phyloP scores from a whole-genome alignment of 2,888 invertebrate genomes.

The Halocaridina rubra region DNA sequence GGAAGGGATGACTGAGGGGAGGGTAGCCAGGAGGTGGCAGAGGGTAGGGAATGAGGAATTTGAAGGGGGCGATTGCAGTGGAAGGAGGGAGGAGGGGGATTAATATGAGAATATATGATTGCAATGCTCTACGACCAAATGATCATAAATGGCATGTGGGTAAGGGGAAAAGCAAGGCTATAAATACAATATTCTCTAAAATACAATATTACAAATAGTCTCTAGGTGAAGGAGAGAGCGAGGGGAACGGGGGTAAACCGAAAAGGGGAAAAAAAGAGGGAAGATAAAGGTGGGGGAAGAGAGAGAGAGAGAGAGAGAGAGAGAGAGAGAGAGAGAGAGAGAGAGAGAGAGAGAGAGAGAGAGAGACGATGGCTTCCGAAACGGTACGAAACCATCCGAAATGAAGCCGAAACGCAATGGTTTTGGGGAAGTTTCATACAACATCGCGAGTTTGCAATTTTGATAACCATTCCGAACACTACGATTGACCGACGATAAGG shows the following conservation, averaged over 20 bases:
- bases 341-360: neutral
- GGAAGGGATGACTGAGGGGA: neutral
- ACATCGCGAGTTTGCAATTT: slow-evolving; percentile 39
- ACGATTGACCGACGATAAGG: slow-evolving; percentile 35
- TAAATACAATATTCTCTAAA: too few species aligned
- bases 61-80: neutral
- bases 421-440: slow-evolving; percentile 34
- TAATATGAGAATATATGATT: neutral
- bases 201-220: too few species aligned
- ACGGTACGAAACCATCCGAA: slow-evolving; percentile 9
- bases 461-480: slow-evolving; percentile 33
- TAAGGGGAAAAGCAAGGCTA: neutral
- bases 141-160: neutral
- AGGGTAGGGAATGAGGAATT: neutral
- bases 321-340: neutral
- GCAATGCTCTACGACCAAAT: neutral
- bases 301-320: neutral
- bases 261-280: neutral
- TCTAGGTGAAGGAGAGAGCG: neutral
- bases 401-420: slow-evolving; percentile 17
- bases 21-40: neutral
- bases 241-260: neutral
- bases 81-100: neutral
- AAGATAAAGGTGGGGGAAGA: neutral
- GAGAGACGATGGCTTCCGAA: slow-evolving; percentile 26